Conservation (phyloP, 2,113 vertebrate genomes). For the Centrocercus urophasianus region DNA sequence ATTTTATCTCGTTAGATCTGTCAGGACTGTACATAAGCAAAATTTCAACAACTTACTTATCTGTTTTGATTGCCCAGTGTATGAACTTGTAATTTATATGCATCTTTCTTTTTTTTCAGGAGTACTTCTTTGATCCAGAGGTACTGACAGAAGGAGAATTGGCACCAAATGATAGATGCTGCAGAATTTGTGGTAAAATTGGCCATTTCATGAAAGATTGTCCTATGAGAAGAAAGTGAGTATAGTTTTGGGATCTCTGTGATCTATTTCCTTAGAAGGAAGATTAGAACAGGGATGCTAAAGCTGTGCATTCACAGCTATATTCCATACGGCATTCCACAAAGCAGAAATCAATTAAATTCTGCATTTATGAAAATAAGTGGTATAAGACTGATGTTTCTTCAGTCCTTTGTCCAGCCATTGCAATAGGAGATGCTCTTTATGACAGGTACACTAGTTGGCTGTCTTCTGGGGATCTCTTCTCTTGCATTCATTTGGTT, state of each 20-base stretch:
- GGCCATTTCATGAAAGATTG: slow-evolving; percentile 98
- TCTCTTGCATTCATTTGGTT: neutral
- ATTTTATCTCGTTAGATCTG: neutral
- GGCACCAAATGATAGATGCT: slow-evolving; percentile 95
- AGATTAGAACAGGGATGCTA: neutral
- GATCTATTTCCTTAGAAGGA: neutral
- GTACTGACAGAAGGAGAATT: slow-evolving; percentile 92
- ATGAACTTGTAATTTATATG: neutral
- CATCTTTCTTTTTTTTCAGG: slow-evolving; percentile 75
- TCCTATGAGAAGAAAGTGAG: slow-evolving; percentile 90
- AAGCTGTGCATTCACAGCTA: neutral
- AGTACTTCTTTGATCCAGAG: slow-evolving; percentile 95
- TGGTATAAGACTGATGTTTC: rapidly evolving
- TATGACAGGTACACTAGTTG: neutral
- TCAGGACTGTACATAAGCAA: neutral
- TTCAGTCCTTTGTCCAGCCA: neutral
- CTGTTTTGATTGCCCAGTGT: neutral
- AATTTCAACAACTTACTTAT: neutral
- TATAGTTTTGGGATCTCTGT: neutral
- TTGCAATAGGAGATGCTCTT: neutral
- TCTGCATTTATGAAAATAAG: neutral
- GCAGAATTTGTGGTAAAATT: slow-evolving; percentile 95
- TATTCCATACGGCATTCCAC: neutral
- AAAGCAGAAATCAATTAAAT: neutral
- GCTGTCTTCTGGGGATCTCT: neutral